phyloP scores from a whole-genome alignment of 1,140 invertebrate species.

The Drosophila ficusphila region DNA sequence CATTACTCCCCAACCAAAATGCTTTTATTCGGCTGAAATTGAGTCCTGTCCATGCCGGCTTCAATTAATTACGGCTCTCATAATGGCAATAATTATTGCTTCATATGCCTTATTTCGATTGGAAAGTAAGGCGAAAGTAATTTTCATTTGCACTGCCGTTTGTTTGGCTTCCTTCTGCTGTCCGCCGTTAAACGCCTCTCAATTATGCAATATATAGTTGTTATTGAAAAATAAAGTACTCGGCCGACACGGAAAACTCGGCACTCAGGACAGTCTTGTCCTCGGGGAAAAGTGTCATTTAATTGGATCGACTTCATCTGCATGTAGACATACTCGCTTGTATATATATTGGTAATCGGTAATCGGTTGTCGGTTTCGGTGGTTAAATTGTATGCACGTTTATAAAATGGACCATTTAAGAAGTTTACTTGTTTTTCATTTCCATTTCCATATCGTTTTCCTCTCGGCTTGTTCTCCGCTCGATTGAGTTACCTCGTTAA shows the following conservation, averaged over 20 bases:
- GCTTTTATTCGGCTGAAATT: conserved; percentile 2
- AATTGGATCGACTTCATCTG: conserved; percentile 40
- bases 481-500: conserved; percentile 19
- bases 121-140: conserved; percentile 45
- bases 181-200: conserved; percentile 34
- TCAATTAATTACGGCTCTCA: conserved; percentile 47
- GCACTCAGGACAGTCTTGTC: conserved; percentile 14
- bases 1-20: not conserved
- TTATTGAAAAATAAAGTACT: conserved; percentile 69
- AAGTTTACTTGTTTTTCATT: conserved; percentile 43
- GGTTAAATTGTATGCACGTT: conserved; percentile 72
- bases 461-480: not conserved
- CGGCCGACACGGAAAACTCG: conserved; percentile 12
- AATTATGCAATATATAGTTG: conserved; percentile 56
- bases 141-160: conserved; percentile 28
- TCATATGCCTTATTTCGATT: conserved; percentile 38
- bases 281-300: conserved; percentile 22
- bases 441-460: not conserved
- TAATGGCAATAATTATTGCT: conserved; percentile 31
- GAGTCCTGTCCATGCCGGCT: conserved; percentile 4
- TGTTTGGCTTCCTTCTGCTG: not conserved
- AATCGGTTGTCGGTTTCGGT: conserved; percentile 69
- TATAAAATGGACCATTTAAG: conserved; percentile 79
- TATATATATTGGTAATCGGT: conserved; percentile 27
- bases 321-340: not conserved